A percentile compares a stretch with the other conserved stretches of the same genome.
These are phyloP conservation scores for Lasius platythorax DNA, from an alignment of 2,888 invertebrate species.

Conservation along the genomic window DNA sequence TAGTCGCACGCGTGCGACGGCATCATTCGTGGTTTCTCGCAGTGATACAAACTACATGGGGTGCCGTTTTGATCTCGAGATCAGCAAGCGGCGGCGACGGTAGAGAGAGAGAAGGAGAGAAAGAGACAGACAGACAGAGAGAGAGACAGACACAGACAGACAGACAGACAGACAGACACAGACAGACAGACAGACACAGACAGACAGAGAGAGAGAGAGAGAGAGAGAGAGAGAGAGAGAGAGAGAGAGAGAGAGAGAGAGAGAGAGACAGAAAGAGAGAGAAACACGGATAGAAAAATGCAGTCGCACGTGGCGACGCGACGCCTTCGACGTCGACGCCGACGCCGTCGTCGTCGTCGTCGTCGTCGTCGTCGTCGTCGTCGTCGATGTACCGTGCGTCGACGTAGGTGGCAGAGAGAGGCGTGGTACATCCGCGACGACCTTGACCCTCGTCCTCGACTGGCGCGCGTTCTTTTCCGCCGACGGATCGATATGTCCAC, in stretches of 20 bases:
- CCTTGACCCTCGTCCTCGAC: conserved; percentile 85
- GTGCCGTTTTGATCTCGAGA: conserved; percentile 10
- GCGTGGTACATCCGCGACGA: conserved; percentile 80
- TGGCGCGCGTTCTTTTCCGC: conserved; percentile 80
- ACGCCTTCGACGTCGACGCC: conserved; percentile 1
- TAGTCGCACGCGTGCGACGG: conserved; percentile 4
- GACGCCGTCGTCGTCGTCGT: neutral
- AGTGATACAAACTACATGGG: neutral
- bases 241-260: no score
- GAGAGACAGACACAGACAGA: neutral
- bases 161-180: no score
- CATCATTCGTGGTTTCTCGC: conserved; percentile 2
- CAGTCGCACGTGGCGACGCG: conserved; percentile 57
- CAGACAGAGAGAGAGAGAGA: neutral
- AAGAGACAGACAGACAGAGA: neutral
- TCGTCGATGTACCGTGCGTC: conserved; percentile 41
- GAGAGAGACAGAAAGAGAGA: neutral
- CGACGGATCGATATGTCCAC: conserved; percentile 82
- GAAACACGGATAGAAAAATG: conserved; percentile 4
- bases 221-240: neutral
- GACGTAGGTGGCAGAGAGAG: conserved; percentile 59
- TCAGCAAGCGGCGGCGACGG: neutral
- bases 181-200: no score
- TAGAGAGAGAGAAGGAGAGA: neutral
- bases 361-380: conserved; percentile 12